Evolutionary conservation across 2,113 vertebrate genomes (phyloP), one percentile per base, ranked within the genome.

Genomic region (Saguinus midas): DNA sequence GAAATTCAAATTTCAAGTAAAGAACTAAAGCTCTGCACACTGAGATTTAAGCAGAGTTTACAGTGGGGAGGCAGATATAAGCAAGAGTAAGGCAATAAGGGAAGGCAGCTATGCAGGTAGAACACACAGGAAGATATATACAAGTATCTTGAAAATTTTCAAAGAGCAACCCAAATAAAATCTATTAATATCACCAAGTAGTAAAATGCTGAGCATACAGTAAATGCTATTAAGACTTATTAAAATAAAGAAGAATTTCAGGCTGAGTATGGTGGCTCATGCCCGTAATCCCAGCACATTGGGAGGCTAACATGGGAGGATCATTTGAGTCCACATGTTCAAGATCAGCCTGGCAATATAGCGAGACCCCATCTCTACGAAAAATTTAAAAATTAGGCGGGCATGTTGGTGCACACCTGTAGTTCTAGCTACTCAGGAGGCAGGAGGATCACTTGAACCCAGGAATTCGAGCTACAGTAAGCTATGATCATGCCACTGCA

Each of bases 171-270:
- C 84, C 17, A 83, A 93, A 61, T 50, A 68, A 86, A 72, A 90
- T 80, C 72, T 20, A 45, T 29, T 57, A 88, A 52, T 75, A 80
- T 68, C 55, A 81, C 25, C 76, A 85, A 86, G 21, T 43, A 89
- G 32, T 72, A 61, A 94, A 90, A 68, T 78, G 52, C n/a, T 90
- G 58, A 48, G 32, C 32, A 80, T n/a, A 73, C 4, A 35, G 21
- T 32, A 87, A 52, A 81, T 73, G 21, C 35, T 87, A 78, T 64
- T 64, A 96, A 75, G 27, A 81, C 32, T 66, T 50, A 2, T 78
- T 94, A 92, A 81, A 88, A 73, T 55, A 48, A 61, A 78, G 76
- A 94, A 90, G 20, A 88, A 92, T 81, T 58, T 95, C 27, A 64
- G 61, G 61, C 61, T 32, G 61, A 13, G 61, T 29, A 32, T 1